Evolutionary conservation across 2,113 vertebrate genomes (phyloP).

Genomic region (Rhabdornis inornatus): DNA sequence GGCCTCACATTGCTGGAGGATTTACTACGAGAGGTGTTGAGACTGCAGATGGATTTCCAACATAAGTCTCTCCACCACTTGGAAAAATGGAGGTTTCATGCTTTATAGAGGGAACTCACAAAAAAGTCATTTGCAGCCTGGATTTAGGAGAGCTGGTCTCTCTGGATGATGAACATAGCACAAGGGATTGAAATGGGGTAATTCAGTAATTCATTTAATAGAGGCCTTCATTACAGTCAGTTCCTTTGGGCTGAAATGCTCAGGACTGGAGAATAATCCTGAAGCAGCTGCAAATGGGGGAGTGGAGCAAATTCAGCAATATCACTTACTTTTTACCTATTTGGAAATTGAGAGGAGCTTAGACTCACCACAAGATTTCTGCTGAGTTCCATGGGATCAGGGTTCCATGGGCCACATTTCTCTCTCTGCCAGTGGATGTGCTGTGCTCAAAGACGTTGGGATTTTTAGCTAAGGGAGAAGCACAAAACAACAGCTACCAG

Average conservation of each 20-base stretch:
- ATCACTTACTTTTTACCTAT: neutral
- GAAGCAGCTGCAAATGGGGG: neutral
- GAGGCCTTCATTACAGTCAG: neutral
- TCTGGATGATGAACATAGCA: neutral
- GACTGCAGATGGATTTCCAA: neutral
- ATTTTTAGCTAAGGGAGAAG: neutral
- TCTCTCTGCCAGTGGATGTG: neutral
- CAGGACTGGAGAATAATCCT: neutral
- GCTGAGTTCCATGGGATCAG: neutral
- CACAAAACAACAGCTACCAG: neutral
- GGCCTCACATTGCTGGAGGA: neutral
- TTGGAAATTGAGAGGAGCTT: neutral
- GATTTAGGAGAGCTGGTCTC: neutral
- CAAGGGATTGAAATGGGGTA: neutral
- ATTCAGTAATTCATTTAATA: neutral
- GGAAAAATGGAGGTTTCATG: rapidly evolving
- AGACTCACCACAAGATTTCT: neutral
- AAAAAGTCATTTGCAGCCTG: neutral
- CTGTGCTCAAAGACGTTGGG: neutral
- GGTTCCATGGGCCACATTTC: neutral
- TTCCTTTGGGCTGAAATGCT: neutral
- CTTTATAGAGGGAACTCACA: neutral
- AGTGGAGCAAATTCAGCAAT: neutral
- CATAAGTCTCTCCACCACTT: rapidly evolving
- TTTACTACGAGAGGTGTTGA: neutral